Evolutionary conservation across 2,113 vertebrate species (phyloP).

Genomic region (Crocuta crocuta): DNA sequence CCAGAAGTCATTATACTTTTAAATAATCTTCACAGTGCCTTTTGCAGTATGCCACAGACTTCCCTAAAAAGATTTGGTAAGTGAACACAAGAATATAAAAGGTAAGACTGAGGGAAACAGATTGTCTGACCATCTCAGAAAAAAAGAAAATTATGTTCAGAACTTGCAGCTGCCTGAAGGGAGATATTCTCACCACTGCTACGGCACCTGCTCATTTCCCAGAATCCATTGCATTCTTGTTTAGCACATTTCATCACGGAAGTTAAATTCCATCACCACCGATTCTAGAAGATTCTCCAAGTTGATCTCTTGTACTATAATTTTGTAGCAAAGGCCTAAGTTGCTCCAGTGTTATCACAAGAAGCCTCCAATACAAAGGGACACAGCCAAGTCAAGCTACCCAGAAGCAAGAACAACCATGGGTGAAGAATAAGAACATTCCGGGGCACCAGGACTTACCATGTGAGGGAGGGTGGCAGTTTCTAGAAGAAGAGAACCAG

Average conservation of each 20-base stretch:
- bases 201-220: not conserved
- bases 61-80: not conserved
- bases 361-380: not conserved
- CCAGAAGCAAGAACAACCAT: not conserved
- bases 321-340: not conserved
- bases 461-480: not conserved
- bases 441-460: not conserved
- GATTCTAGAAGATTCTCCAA: not conserved
- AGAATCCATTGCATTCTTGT: not conserved
- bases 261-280: not conserved
- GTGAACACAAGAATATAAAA: not conserved
- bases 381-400: not conserved
- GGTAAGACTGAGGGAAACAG: not conserved
- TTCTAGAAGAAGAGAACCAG: not conserved
- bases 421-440: no score
- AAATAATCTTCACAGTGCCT: not conserved
- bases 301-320: not conserved
- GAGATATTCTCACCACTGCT: accelerated
- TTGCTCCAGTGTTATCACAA: not conserved
- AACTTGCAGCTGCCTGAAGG: not conserved
- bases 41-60: not conserved
- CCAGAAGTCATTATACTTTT: not conserved
- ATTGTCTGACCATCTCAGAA: not conserved
- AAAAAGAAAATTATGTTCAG: not conserved
- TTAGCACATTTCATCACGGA: not conserved